These are phyloP conservation scores for Ataeniobius toweri DNA, from an alignment of 2,797 vertebrate species.

Conservation along the genomic window DNA sequence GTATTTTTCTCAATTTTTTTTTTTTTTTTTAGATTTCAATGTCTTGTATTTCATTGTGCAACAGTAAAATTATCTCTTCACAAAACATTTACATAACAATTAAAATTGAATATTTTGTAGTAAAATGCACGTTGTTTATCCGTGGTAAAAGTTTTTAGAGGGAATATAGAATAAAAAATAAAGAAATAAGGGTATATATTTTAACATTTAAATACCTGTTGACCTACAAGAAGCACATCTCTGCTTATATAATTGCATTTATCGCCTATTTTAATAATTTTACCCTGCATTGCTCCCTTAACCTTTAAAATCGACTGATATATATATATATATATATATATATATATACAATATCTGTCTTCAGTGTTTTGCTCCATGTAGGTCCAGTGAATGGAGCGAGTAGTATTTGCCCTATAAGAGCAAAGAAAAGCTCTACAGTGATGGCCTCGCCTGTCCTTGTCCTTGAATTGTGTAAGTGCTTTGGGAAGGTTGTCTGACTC, in stretches of 20 bases:
- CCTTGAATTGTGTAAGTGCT: constrained; percentile 83
- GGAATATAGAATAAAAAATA: not conserved
- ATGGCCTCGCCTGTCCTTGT: constrained; percentile 77
- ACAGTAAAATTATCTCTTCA: not conserved
- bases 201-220: not conserved
- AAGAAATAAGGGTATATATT: not conserved
- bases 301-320: not conserved
- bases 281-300: not conserved
- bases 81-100: not conserved
- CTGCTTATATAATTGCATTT: not conserved
- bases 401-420: constrained; percentile 2
- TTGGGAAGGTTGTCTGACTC: constrained; percentile 85
- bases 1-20: not conserved
- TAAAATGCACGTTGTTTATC: not conserved
- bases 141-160: not conserved
- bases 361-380: not conserved
- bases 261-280: not conserved
- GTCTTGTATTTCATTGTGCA: constrained; percentile 1
- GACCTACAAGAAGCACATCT: not conserved
- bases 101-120: not conserved
- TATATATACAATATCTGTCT: not conserved
- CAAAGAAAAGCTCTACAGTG: constrained; percentile 36
- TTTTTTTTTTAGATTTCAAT: not conserved
- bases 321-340: not conserved
- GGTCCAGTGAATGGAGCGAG: not conserved